Evolutionary conservation across 2,113 vertebrate species (phyloP).

Genomic region (Proterorhinus semilunaris): DNA sequence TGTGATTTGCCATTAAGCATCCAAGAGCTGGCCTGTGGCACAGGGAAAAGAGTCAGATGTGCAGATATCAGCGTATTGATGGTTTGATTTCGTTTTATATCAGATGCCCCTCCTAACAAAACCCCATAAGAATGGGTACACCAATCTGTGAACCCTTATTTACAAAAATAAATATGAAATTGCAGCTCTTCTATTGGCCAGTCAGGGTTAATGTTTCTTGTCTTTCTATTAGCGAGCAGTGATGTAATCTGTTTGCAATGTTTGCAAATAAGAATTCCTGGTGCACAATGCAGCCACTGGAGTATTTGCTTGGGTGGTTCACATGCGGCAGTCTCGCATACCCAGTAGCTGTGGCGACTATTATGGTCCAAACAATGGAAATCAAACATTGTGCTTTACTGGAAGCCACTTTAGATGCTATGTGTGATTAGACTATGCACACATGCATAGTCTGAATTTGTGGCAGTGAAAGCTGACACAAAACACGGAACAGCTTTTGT

Average conservation of each 20-base stretch:
- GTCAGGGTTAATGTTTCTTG: constrained; percentile 16
- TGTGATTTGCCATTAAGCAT: too few relatives aligned
- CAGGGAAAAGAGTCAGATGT: too few relatives aligned
- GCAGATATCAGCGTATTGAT: too few relatives aligned
- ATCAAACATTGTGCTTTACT: constrained; percentile 70
- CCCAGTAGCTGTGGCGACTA: constrained; percentile 51
- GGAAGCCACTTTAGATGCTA: constrained; percentile 76
- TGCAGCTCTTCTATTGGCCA: constrained; percentile 22
- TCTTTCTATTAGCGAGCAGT: constrained; percentile 38
- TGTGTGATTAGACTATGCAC: constrained; percentile 69
- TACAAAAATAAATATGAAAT: constrained; percentile 16
- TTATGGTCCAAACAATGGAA: constrained; percentile 78
- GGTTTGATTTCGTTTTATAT: too few relatives aligned
- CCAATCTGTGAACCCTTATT: not conserved
- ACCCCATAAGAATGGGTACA: not conserved
- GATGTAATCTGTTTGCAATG: constrained; percentile 68
- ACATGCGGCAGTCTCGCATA: constrained; percentile 58
- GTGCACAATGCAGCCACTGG: constrained; percentile 72
- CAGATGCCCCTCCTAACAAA: not conserved
- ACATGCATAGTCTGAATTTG: constrained; percentile 60
- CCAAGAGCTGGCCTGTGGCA: too few relatives aligned
- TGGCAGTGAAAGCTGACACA: constrained; percentile 65
- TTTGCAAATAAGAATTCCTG: constrained; percentile 73
- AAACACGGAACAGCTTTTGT: constrained; percentile 79
- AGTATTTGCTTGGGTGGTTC: constrained; percentile 70